Percentiles rank a stretch among this genome's conserved stretches.
Evolutionary conservation across 2,113 vertebrate genomes (phyloP).

Genomic region (Pterocles burchelli): DNA sequence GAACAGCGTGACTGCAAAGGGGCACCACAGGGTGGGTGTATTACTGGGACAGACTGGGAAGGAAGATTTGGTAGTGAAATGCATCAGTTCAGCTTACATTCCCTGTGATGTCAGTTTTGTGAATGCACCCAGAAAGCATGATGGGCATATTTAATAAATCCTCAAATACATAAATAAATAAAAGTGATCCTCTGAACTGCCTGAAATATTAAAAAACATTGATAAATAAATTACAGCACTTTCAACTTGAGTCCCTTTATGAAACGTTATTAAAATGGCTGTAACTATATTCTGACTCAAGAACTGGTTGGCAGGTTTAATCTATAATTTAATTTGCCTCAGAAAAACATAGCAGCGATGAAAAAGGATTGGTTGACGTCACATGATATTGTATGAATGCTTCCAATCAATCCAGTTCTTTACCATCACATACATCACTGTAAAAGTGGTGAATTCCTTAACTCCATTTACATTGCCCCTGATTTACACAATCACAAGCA

Average conservation of each 20-base stretch:
- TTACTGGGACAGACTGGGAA: neutral
- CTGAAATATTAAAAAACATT: slow-evolving; percentile 42
- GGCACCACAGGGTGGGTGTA: neutral
- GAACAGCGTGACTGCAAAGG: neutral
- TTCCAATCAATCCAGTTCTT: neutral
- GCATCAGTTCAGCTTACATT: neutral
- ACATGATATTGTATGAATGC: neutral
- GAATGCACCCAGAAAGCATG: neutral
- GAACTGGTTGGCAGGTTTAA: neutral
- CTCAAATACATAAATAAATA: slow-evolving; percentile 37
- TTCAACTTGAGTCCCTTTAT: neutral
- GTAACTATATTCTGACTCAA: neutral
- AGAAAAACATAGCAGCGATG: neutral
- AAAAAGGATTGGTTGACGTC: neutral
- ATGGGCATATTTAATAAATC: slow-evolving; percentile 23
- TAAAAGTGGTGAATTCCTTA: neutral
- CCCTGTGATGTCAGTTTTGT: neutral
- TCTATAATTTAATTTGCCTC: neutral
- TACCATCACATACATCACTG: neutral
- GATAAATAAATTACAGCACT: slow-evolving; percentile 35
- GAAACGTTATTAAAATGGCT: slow-evolving; percentile 32
- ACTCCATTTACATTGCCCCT: neutral
- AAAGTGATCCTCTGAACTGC: neutral
- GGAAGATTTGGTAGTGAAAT: neutral
- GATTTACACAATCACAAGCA: neutral